phyloP scores from a whole-genome alignment of 2,888 invertebrate genomes.

The Caenorhabditis panamensis region DNA sequence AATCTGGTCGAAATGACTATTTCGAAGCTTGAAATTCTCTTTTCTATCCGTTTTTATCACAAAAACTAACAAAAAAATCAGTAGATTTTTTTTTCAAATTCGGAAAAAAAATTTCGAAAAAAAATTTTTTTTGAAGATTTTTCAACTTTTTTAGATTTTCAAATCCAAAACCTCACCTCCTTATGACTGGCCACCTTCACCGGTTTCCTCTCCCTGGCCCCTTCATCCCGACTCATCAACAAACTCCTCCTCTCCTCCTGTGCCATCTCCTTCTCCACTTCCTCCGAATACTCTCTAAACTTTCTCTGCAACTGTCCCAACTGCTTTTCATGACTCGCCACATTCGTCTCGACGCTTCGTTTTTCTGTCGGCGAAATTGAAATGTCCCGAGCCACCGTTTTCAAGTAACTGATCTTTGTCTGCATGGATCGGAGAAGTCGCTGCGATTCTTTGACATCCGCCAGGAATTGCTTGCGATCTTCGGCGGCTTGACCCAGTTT shows the following conservation, averaged over 20 bases:
- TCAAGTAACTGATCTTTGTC: slow-evolving; percentile 24
- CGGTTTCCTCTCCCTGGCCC: slow-evolving; percentile 12
- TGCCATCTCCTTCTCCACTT: slow-evolving; percentile 54
- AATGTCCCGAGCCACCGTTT: slow-evolving; percentile 11
- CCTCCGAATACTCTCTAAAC: slow-evolving; percentile 37
- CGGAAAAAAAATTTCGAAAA: too few relatives aligned
- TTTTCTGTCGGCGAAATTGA: background rate
- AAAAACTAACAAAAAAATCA: too few relatives aligned
- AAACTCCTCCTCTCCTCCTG: slow-evolving; percentile 38
- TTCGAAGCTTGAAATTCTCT: too few relatives aligned
- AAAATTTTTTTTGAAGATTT: too few relatives aligned
- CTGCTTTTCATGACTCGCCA: slow-evolving; percentile 57
- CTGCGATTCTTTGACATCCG: slow-evolving; percentile 51
- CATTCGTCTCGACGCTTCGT: slow-evolving; percentile 6
- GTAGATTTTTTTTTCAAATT: too few relatives aligned
- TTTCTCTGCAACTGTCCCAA: slow-evolving; percentile 44
- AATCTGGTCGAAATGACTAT: too few relatives aligned
- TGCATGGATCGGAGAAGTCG: slow-evolving; percentile 51
- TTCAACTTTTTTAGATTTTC: too few relatives aligned
- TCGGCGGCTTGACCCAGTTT: slow-evolving; percentile 13
- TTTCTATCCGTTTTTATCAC: too few relatives aligned
- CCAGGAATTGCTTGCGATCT: slow-evolving; percentile 36
- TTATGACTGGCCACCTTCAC: slow-evolving; percentile 37
- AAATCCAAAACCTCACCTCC: slow-evolving; percentile 13
- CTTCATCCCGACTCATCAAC: slow-evolving; percentile 9